Conservation (phyloP, 1,140 invertebrate species). For the Drosophila kikkawai region DNA sequence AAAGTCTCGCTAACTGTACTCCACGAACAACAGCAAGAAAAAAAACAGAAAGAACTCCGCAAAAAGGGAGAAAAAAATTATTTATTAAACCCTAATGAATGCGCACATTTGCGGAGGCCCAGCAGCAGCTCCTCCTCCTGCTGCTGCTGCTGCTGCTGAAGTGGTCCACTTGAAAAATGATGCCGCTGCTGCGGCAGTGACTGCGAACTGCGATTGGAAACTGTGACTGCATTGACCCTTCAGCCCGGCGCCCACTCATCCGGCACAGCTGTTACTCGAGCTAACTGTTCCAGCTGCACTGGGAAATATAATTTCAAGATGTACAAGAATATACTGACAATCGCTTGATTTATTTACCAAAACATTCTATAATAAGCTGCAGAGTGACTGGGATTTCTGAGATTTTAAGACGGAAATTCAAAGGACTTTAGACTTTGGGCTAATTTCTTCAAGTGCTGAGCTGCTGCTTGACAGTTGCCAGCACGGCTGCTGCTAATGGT, state of each 20-base stretch:
- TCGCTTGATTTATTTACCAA: no score
- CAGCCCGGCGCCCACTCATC: conserved; percentile 55
- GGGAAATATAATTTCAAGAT: background rate
- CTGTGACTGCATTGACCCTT: conserved; percentile 71
- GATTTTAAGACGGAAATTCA: background rate
- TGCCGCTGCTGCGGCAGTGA: conserved; percentile 54
- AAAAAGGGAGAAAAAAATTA: conserved; percentile 54
- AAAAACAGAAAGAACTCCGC: conserved; percentile 29
- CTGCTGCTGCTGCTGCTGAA: conserved; percentile 47
- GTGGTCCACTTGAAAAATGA: conserved; percentile 74
- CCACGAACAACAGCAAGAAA: conserved; percentile 17
- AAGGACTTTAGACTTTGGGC: no score
- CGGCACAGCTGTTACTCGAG: conserved; percentile 54
- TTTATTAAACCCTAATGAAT: conserved; percentile 81
- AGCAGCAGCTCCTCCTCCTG: conserved; percentile 14
- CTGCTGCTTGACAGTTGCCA: conserved; percentile 53
- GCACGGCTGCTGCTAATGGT: conserved; percentile 72
- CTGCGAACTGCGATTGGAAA: conserved; percentile 48
- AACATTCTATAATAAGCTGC: no score
- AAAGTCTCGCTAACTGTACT: conserved; percentile 57
- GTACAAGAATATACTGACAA: no score
- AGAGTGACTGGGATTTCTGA: background rate
- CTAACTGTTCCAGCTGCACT: conserved; percentile 30
- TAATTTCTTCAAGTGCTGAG: conserved; percentile 9
- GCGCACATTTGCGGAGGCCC: conserved; percentile 68